Conservation (phyloP, 2,113 vertebrate species). For the Platysteira castanea region DNA sequence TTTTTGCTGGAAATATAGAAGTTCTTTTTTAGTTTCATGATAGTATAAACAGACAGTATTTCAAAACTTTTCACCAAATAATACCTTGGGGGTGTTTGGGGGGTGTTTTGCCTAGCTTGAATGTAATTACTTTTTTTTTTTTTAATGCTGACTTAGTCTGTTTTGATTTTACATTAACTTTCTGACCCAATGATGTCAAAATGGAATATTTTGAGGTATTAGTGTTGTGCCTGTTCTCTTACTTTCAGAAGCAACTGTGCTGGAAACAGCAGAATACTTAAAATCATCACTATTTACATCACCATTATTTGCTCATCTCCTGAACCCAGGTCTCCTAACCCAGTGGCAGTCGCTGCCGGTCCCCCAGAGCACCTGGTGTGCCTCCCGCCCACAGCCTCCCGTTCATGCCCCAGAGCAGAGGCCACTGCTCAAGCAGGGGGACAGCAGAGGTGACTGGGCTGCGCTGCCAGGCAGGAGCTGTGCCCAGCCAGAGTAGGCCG, state of each 20-base stretch:
- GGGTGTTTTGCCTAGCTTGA: neutral
- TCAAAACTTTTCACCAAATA: neutral
- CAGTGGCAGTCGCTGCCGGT: accelerated
- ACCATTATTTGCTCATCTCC: neutral
- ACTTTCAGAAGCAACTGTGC: neutral
- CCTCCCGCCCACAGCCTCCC: accelerated
- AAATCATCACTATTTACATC: neutral
- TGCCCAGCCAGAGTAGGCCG: neutral
- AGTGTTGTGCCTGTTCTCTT: neutral
- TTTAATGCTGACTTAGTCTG: neutral
- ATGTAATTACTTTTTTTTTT: neutral
- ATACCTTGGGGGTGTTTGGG: neutral
- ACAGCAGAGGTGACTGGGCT: neutral
- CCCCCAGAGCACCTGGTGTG: accelerated
- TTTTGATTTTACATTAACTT: neutral
- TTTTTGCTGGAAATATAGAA: neutral
- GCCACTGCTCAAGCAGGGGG: neutral
- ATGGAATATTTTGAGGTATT: neutral
- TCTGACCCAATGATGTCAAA: neutral
- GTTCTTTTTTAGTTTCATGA: neutral
- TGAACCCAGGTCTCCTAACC: neutral
- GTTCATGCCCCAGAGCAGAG: accelerated
- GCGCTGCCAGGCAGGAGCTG: neutral
- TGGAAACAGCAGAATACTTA: neutral
- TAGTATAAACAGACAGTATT: neutral